A percentile compares a stretch with the other conserved stretches of the same genome.
phyloP scores from a whole-genome alignment of 2,888 invertebrate species.

The Capitulum mitella region DNA sequence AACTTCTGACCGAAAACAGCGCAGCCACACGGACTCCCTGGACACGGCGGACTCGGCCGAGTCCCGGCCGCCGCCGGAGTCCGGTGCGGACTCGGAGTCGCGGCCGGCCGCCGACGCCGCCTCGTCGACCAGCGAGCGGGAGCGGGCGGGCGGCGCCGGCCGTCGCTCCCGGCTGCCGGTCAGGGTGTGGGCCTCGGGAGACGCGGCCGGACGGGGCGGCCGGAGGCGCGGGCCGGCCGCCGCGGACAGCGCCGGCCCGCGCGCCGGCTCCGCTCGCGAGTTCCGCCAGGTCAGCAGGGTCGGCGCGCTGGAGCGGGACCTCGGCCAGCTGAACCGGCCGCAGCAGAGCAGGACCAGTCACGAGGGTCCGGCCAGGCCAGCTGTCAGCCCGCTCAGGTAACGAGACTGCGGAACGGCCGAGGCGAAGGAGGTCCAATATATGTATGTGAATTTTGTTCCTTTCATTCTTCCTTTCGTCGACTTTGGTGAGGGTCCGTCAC shows the following conservation, averaged over 20 bases:
- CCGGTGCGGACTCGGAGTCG: no score
- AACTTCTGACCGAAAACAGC: no score
- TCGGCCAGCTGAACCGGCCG: background rate
- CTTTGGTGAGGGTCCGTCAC: no score
- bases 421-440: no score
- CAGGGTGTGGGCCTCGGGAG: background rate
- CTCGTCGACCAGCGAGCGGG: no score
- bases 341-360: background rate
- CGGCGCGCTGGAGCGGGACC: background rate
- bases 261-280: background rate
- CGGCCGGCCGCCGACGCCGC: no score
- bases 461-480: no score
- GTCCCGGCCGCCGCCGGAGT: no score
- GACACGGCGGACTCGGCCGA: no score
- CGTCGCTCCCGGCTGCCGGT: background rate
- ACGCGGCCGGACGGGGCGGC: background rate
- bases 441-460: no score
- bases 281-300: background rate
- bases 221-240: background rate
- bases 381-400: conserved; percentile 10
- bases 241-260: background rate
- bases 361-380: background rate
- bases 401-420: no score
- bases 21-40: no score
- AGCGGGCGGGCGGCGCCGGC: background rate